These are phyloP conservation scores for Ganaspis sp. DNA, from an alignment of 1,140 invertebrate species.

Conservation along the genomic window DNA sequence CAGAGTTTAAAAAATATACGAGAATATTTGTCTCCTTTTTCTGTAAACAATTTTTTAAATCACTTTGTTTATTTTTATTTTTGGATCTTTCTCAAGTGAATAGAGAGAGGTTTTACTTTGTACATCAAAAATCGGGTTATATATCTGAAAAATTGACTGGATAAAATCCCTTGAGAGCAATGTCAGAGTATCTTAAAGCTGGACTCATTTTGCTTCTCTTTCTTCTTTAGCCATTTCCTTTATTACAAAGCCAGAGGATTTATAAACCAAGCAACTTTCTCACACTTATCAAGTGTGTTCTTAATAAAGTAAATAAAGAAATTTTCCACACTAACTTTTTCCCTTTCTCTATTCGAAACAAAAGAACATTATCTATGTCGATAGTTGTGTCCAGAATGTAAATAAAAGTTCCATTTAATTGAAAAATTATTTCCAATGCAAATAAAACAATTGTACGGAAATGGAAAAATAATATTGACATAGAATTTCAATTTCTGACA, in stretches of 20 bases:
- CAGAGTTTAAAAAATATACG: no score
- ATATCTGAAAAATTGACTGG: background rate
- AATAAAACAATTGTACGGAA: no score
- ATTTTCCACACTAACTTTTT: background rate
- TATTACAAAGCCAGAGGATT: constrained; percentile 1
- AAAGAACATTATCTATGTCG: background rate
- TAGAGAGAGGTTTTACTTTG: no score
- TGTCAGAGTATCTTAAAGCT: background rate
- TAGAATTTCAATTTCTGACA: no score
- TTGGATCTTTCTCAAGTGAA: no score
- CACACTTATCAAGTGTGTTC: background rate
- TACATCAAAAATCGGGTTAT: background rate
- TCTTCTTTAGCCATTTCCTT: background rate
- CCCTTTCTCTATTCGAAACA: background rate
- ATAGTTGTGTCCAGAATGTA: background rate
- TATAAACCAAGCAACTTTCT: background rate
- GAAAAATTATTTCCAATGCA: no score
- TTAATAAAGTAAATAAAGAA: constrained; percentile 11
- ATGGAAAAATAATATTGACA: no score
- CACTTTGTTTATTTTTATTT: no score
- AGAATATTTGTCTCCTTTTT: no score
- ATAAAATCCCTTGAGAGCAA: constrained; percentile 23
- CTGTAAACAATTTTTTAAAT: background rate
- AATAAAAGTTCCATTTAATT: background rate
- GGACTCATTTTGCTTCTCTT: background rate